A percentile compares a stretch with the other conserved stretches of the same genome.
These are phyloP conservation scores for Drosophila melanica DNA, from an alignment of 1,140 invertebrate genomes.

Conservation along the genomic window DNA sequence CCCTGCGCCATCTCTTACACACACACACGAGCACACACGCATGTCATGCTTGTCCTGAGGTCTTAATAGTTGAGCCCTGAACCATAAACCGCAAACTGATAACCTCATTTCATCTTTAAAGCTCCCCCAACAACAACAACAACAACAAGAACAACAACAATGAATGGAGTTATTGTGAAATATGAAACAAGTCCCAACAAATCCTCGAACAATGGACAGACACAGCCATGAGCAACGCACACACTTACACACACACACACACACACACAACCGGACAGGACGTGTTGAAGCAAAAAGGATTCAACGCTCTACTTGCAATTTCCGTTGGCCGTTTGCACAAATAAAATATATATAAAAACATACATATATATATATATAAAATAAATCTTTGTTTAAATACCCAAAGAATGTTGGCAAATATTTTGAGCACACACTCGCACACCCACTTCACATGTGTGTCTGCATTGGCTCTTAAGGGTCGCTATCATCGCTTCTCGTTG, in stretches of 20 bases:
- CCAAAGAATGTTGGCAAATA: conserved; percentile 79
- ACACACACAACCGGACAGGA: conserved; percentile 22
- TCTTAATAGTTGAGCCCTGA: conserved; percentile 30
- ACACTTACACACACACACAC: conserved; percentile 36
- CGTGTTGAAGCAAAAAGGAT: conserved; percentile 79
- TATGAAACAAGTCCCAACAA: conserved; percentile 78
- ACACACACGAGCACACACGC: not conserved
- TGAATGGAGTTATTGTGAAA: conserved; percentile 79
- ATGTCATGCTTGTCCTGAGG: conserved; percentile 7
- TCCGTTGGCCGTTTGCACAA: conserved; percentile 63
- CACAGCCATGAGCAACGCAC: conserved; percentile 5
- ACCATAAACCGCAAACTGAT: conserved; percentile 56
- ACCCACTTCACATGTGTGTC: conserved; percentile 12
- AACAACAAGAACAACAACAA: conserved; percentile 43
- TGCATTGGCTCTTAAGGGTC: conserved; percentile 60
- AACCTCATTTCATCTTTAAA: conserved; percentile 71
- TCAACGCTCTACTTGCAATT: conserved; percentile 79
- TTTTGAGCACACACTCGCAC: conserved; percentile 51
- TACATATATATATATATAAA: conserved; percentile 61
- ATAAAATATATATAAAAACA: conserved; percentile 29
- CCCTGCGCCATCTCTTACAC: not conserved
- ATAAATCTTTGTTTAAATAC: conserved; percentile 82
- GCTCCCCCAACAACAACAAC: conserved; percentile 32
- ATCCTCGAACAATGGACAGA: conserved; percentile 72
- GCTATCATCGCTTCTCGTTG: conserved; percentile 30